phyloP scores from a whole-genome alignment of 2,888 invertebrate genomes.

The Luperina testacea region DNA sequence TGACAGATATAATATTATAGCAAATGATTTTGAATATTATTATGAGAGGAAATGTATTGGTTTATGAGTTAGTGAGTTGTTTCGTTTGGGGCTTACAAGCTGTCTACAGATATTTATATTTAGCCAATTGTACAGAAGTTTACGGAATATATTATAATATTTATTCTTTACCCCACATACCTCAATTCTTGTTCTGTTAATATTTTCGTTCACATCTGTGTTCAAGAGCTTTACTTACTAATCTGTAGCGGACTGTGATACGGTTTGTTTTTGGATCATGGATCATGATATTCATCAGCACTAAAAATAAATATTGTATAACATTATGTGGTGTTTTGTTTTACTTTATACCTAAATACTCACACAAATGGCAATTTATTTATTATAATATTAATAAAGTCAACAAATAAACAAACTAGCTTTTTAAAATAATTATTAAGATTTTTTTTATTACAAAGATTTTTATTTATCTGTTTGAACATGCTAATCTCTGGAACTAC shows the following conservation, averaged over 20 bases:
- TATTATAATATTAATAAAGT: background rate
- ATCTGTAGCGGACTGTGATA: slow-evolving; percentile 80
- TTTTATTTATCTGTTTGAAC: too few species aligned
- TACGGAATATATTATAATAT: slow-evolving; percentile 44
- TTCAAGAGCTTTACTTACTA: slow-evolving; percentile 68
- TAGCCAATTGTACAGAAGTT: slow-evolving; percentile 63
- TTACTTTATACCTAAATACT: background rate
- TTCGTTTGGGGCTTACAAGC: slow-evolving; percentile 52
- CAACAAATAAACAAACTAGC: too few species aligned
- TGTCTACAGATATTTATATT: slow-evolving; percentile 61
- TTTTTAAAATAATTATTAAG: too few species aligned
- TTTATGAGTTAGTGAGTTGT: slow-evolving; percentile 52
- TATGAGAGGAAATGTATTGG: slow-evolving; percentile 64
- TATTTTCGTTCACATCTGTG: slow-evolving; percentile 61
- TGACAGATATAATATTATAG: slow-evolving; percentile 67
- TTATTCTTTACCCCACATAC: slow-evolving; percentile 61
- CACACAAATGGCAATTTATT: background rate
- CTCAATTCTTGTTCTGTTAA: slow-evolving; percentile 61
- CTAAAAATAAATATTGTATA: slow-evolving; percentile 80
- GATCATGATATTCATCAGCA: slow-evolving; percentile 81
- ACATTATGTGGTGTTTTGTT: slow-evolving; percentile 66
- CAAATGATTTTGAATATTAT: slow-evolving; percentile 68
- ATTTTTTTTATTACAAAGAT: too few species aligned
- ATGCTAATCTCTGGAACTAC: background rate
- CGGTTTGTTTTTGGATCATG: slow-evolving; percentile 76